Percentiles rank a stretch among this genome's conserved stretches.
Evolutionary conservation across 2,797 vertebrate species (phyloP).

Genomic region (Falco columbarius): DNA sequence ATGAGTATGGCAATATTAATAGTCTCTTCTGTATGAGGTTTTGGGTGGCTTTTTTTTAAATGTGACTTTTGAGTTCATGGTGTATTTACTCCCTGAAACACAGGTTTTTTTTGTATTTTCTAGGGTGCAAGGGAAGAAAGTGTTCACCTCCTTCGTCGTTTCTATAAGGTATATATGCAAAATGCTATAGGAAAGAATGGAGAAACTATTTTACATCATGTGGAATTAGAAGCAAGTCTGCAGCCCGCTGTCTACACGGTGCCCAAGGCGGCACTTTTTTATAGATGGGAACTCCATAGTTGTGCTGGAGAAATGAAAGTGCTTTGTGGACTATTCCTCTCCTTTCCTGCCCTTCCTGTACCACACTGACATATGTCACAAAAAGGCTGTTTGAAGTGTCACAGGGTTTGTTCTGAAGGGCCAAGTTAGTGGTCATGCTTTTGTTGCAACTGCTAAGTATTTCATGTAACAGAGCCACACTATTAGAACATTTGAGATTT

Average conservation of each 20-base stretch:
- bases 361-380: not conserved
- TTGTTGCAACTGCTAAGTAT: not conserved
- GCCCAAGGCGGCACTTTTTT: not conserved
- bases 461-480: not conserved
- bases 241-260: not conserved
- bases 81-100: not conserved
- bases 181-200: not conserved
- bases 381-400: not conserved
- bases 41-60: not conserved
- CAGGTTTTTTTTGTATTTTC: constrained; percentile 6
- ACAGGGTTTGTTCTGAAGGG: not conserved
- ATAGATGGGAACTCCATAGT: not conserved
- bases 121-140: constrained; percentile 97
- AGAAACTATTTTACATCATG: not conserved
- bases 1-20: not conserved
- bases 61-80: not conserved
- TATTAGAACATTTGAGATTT: not conserved
- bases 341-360: not conserved
- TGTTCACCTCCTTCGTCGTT: constrained; percentile 91
- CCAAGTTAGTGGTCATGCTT: not conserved
- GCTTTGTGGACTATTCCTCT: not conserved
- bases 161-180: constrained; percentile 86
- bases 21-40: not conserved
- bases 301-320: not conserved
- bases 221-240: not conserved